phyloP scores from a whole-genome alignment of 1,140 invertebrate species.

The Atta texana region DNA sequence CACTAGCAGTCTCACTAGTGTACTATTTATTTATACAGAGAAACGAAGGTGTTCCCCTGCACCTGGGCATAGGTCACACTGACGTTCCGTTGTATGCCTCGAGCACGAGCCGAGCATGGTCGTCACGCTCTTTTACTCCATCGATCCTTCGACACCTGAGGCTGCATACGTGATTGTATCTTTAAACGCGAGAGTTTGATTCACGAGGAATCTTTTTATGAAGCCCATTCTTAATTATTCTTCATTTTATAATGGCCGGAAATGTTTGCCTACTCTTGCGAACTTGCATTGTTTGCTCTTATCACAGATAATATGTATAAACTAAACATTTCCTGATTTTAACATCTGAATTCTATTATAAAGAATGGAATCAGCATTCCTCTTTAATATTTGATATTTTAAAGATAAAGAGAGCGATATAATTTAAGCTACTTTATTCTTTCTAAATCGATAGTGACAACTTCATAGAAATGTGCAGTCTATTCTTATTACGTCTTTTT shows the following conservation, averaged over 20 bases:
- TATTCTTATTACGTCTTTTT: no score
- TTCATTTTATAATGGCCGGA: background rate
- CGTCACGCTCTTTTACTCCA: slow-evolving; percentile 69
- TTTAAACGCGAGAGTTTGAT: background rate
- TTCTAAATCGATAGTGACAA: no score
- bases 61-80: slow-evolving; percentile 60
- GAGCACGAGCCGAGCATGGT: slow-evolving; percentile 61
- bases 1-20: slow-evolving; percentile 6
- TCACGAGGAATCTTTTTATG: background rate
- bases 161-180: slow-evolving; percentile 18
- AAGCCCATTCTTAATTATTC: slow-evolving; percentile 5
- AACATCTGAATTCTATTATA: no score
- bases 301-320: no score
- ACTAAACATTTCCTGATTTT: no score
- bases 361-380: no score
- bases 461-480: no score
- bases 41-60: slow-evolving; percentile 61
- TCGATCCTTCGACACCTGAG: slow-evolving; percentile 64
- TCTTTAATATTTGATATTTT: no score
- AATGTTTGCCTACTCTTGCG: background rate
- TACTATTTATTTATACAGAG: slow-evolving; percentile 65
- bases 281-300: background rate
- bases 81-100: slow-evolving; percentile 65
- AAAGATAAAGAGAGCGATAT: no score
- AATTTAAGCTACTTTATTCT: no score